Evolutionary conservation across 2,113 vertebrate species (phyloP), one percentile per base, ranked within the genome.

Genomic region (Crotalus tigris): DNA sequence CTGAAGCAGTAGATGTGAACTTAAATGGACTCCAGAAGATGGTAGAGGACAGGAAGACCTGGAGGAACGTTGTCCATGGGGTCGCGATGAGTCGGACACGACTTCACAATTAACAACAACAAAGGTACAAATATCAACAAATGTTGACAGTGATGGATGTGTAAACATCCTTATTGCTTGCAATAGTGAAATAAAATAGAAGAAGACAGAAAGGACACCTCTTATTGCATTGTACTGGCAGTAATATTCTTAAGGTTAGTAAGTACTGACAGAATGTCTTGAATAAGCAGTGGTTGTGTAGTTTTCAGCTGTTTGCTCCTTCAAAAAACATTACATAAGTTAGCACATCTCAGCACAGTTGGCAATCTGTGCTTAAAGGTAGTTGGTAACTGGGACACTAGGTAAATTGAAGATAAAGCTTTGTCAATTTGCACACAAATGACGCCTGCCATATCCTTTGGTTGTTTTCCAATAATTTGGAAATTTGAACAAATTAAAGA

Each of bases 161-260:
- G 15, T 46, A 94, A 90, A 29, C 92, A 33, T n/a, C 81, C n/a
- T 92, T 94, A 88, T 46, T 93, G n/a, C 9, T 21, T 93, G 2
- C 85, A 90, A 92, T 0, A 44, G 5, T n/a, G 53, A 93, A 93
- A 29, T 95, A 81, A 93, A 95, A 88, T 69, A 85, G 0, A 49
- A 85, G 0, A 49, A 94, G 89, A 53, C 49, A 3, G 33, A 93
- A 86, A n/a, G 53, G 58, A 59, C 29, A 87, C 17, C 23, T 91
- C 49, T 44, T 89, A 0, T 90, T 8, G 1, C 11, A 90, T 9
- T 86, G 39, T 89, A 90, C 39, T 93, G 29, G 92, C 26, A 95
- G 49, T 86, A 19, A n/a, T 93, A 29, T 81, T 89, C 54, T 92
- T 95, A 93, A 96, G 15, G 87, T 95, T 92, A 91, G 53, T 2